Conservation (phyloP, 2,888 invertebrate species). For the Pandemis cinnamomeana region DNA sequence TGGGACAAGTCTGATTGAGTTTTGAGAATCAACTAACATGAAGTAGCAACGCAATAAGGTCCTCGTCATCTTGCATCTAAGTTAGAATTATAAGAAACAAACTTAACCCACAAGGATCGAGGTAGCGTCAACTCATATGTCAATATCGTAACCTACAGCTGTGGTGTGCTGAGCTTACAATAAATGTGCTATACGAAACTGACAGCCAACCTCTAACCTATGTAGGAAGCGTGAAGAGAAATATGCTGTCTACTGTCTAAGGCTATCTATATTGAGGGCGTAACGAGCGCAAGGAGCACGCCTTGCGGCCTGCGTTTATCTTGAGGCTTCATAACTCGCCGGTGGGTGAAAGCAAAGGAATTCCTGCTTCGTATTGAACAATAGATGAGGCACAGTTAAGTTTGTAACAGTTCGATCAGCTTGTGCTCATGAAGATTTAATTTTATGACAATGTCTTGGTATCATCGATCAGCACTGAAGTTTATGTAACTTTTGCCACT, state of each 20-base stretch:
- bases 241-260: slow-evolving; percentile 10
- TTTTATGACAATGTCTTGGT: neutral
- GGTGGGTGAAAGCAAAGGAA: slow-evolving; percentile 61
- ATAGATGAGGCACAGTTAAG: slow-evolving; percentile 49
- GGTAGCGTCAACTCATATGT: slow-evolving; percentile 13
- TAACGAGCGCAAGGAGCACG: slow-evolving; percentile 45
- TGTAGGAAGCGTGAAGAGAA: slow-evolving; percentile 25
- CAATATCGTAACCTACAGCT: slow-evolving; percentile 11
- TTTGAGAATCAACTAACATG: slow-evolving; percentile 17
- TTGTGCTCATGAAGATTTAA: neutral
- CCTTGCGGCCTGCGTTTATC: slow-evolving; percentile 59
- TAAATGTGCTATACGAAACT: slow-evolving; percentile 31
- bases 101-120: neutral
- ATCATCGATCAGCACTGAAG: neutral
- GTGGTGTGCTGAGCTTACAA: slow-evolving; percentile 12
- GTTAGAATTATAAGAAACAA: neutral
- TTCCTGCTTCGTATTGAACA: slow-evolving; percentile 62
- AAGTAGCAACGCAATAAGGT: slow-evolving; percentile 7
- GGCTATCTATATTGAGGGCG: slow-evolving; percentile 24
- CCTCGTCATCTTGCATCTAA: neutral
- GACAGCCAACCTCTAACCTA: slow-evolving; percentile 26
- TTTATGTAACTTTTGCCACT: neutral
- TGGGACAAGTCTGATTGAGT: slow-evolving; percentile 25
- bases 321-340: slow-evolving; percentile 61
- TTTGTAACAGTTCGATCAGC: slow-evolving; percentile 33